Conservation (phyloP, 2,888 invertebrate species). For the Perizoma flavofasciatum region DNA sequence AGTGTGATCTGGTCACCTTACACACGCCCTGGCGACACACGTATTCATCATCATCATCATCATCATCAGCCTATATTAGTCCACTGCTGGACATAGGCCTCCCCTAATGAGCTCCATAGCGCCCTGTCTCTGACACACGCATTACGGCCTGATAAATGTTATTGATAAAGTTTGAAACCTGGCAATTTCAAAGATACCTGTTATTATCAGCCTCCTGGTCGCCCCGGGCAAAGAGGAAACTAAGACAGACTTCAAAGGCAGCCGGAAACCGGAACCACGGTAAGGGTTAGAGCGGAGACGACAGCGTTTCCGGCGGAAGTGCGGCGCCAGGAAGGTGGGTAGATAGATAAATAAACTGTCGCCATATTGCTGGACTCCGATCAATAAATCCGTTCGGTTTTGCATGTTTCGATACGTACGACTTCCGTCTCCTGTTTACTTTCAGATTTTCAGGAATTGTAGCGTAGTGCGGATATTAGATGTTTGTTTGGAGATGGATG, state of each 20-base stretch:
- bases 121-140: too few species aligned
- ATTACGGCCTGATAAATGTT: too few species aligned
- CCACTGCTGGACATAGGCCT: too few species aligned
- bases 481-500: background rate
- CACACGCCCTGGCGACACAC: too few species aligned
- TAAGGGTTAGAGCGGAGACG: conserved; percentile 82
- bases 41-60: too few species aligned
- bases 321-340: conserved; percentile 80
- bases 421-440: conserved; percentile 80
- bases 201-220: conserved; percentile 47
- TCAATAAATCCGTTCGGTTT: conserved; percentile 80
- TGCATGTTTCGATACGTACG: conserved; percentile 72
- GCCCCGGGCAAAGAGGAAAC: conserved; percentile 62
- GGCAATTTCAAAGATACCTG: conserved; percentile 1
- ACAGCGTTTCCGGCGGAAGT: conserved; percentile 80
- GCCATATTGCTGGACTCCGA: conserved; percentile 77
- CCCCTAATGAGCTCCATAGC: too few species aligned
- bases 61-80: too few species aligned
- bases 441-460: conserved; percentile 39
- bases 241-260: conserved; percentile 71
- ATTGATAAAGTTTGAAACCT: too few species aligned
- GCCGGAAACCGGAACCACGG: conserved; percentile 81
- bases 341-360: conserved; percentile 75
- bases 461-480: conserved; percentile 23
- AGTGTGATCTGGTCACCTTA: too few species aligned